phyloP scores from a whole-genome alignment of 53 echinoderm and acorn worm species.

The Holothuria leucospilota region DNA sequence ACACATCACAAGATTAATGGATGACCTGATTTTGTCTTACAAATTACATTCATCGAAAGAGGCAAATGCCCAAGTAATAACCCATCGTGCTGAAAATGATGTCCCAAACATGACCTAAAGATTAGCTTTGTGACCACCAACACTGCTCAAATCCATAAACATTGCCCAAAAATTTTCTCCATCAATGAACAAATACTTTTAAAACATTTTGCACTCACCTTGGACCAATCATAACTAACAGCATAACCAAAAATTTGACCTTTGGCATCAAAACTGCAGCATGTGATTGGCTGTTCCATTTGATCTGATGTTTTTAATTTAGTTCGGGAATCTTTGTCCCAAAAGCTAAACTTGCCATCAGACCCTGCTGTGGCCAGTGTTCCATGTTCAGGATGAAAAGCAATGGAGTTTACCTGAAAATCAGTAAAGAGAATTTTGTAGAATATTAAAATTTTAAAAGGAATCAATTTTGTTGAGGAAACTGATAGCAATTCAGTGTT shows the following conservation, averaged over 20 bases:
- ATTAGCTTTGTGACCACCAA: too few species aligned
- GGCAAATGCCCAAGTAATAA: too few species aligned
- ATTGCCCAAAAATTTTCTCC: too few species aligned
- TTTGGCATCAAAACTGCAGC: conserved; percentile 93
- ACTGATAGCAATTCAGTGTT: too few species aligned
- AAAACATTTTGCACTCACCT: conserved; percentile 62
- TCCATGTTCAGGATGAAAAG: conserved; percentile 98
- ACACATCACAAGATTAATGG: too few species aligned
- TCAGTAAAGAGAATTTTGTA: not conserved
- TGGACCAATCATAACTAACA: conserved; percentile 97
- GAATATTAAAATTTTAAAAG: too few species aligned
- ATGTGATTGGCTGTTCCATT: conserved; percentile 95
- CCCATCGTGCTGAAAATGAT: too few species aligned
- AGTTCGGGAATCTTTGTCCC: conserved; percentile 95
- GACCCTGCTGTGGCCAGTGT: conserved; percentile 95
- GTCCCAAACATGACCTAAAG: too few species aligned
- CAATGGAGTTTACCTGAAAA: conserved; percentile 89
- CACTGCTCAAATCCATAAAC: too few species aligned
- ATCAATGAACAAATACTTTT: not conserved
- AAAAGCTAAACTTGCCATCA: conserved; percentile 98
- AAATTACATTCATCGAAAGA: too few species aligned
- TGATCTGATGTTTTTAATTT: conserved; percentile 98
- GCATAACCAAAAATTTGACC: conserved; percentile 97
- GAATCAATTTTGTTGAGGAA: too few species aligned
- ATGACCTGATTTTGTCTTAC: too few species aligned